Evolutionary conservation across 2,797 vertebrate genomes (phyloP).

Genomic region (Syndactyla subalaris): DNA sequence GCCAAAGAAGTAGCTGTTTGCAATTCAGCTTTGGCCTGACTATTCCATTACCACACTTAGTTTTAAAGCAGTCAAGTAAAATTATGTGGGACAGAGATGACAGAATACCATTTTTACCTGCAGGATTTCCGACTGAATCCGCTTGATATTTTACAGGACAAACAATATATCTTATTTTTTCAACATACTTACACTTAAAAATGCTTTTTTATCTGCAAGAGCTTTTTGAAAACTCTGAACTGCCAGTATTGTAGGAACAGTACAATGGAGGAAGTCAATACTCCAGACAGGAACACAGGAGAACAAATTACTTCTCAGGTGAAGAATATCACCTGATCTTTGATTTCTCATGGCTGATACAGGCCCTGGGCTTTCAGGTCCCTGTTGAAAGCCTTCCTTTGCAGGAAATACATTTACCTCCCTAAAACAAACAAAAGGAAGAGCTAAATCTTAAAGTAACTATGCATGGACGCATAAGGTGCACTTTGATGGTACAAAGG

Average conservation of each 20-base stretch:
- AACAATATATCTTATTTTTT: background rate
- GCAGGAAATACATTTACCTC: background rate
- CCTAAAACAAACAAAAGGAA: background rate
- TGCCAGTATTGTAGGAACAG: background rate
- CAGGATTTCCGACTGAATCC: background rate
- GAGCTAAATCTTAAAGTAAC: background rate
- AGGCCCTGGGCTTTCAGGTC: background rate
- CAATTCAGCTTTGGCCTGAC: conserved; percentile 17
- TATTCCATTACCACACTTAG: conserved; percentile 7
- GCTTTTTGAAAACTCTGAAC: background rate
- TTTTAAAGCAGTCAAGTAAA: conserved; percentile 12
- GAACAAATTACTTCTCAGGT: background rate
- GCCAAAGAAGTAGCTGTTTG: conserved; percentile 67
- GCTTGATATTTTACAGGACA: background rate
- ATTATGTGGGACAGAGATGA: background rate
- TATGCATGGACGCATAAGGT: background rate
- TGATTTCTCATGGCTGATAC: background rate
- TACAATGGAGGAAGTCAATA: background rate
- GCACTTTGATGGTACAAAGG: background rate
- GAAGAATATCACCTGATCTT: background rate
- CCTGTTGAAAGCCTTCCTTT: background rate
- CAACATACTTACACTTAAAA: background rate
- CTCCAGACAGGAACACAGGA: background rate
- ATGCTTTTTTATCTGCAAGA: background rate
- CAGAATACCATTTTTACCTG: background rate